These are phyloP conservation scores for Sebastes goodei DNA, from an alignment of 2,797 vertebrate species.

Conservation along the genomic window DNA sequence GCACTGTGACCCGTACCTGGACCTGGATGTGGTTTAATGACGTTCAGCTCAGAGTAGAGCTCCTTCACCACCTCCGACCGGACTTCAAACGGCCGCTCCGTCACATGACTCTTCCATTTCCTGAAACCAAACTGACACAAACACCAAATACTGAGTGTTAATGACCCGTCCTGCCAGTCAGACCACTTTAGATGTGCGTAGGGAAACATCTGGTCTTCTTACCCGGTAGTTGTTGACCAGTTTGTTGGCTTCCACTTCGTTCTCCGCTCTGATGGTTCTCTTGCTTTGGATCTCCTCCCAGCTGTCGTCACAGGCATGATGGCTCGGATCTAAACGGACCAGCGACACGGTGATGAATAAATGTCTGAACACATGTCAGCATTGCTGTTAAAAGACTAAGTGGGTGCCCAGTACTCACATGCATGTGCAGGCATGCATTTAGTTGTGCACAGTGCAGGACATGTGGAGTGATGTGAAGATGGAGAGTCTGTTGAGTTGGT, in stretches of 20 bases:
- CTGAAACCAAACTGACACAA: constrained; percentile 89
- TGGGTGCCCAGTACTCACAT: constrained; percentile 50
- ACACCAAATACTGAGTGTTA: neutral
- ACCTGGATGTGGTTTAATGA: constrained; percentile 78
- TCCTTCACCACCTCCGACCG: constrained; percentile 91
- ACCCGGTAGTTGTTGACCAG: constrained; percentile 91
- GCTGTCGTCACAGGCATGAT: constrained; percentile 73
- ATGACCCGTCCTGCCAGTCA: neutral
- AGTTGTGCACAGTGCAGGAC: constrained; percentile 49
- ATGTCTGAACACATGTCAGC: neutral
- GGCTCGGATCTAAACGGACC: constrained; percentile 61
- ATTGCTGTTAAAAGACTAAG: neutral
- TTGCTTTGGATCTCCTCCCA: constrained; percentile 80
- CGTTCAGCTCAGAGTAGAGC: constrained; percentile 89
- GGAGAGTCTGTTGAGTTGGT: constrained; percentile 51
- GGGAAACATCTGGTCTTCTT: neutral
- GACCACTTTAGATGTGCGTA: neutral
- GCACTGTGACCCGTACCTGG: constrained; percentile 27
- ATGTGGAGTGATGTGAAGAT: constrained; percentile 58
- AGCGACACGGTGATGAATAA: neutral
- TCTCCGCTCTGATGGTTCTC: constrained; percentile 86
- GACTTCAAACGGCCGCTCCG: constrained; percentile 86
- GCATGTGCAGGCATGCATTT: constrained; percentile 63
- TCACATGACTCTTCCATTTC: constrained; percentile 95
- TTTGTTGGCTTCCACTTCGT: constrained; percentile 87